Percentiles rank a stretch among this genome's conserved stretches.
Evolutionary conservation across 2,888 invertebrate genomes (phyloP).

Genomic region (Desoria tigrina): DNA sequence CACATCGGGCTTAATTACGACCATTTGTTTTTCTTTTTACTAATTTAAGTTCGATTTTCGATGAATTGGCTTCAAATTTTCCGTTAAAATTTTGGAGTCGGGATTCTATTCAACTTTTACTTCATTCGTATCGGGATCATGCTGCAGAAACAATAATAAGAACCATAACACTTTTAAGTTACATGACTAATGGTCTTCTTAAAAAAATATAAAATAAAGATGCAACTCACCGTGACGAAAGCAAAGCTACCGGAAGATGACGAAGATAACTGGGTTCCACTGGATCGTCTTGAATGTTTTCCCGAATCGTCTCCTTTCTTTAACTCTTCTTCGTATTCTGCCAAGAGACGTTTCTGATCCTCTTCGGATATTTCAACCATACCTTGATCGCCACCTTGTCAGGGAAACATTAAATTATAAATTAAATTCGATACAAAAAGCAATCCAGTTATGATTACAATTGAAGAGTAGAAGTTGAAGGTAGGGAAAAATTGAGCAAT

Average conservation of each 20-base stretch:
- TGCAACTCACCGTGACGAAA: constrained; percentile 47
- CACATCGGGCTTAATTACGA: constrained; percentile 30
- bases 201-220: not conserved
- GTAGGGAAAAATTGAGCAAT: not conserved
- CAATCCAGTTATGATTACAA: not conserved
- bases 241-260: constrained; percentile 53
- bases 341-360: constrained; percentile 52
- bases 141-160: constrained; percentile 29
- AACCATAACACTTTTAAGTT: not conserved
- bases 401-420: constrained; percentile 2
- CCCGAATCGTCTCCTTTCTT: constrained; percentile 47
- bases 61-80: constrained; percentile 13
- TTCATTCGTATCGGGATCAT: constrained; percentile 51
- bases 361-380: constrained; percentile 53
- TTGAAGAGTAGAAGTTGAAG: not conserved
- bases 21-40: constrained; percentile 28
- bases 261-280: constrained; percentile 52
- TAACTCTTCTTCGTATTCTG: constrained; percentile 53
- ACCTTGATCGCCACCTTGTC: constrained; percentile 32
- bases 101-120: constrained; percentile 40
- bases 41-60: constrained; percentile 28
- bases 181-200: not conserved
- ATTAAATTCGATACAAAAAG: not conserved
- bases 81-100: constrained; percentile 5
- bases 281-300: constrained; percentile 51